Percentiles rank a stretch among this genome's conserved stretches.
Evolutionary conservation across 53 echinoderm and acorn worm genomes (phyloP).

Genomic region (Echinarachnius parma): DNA sequence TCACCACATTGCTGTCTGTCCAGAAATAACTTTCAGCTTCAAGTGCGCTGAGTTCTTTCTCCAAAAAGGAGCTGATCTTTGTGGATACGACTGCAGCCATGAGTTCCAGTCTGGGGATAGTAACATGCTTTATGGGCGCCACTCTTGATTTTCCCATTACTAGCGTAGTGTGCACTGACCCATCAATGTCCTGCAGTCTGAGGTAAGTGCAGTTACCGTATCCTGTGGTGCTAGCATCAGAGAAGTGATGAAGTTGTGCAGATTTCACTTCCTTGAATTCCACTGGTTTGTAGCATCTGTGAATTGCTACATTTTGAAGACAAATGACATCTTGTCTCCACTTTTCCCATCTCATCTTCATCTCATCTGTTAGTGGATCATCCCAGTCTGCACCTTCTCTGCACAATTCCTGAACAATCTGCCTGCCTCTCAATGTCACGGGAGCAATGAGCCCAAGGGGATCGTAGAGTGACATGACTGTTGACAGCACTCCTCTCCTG

Average conservation of each 20-base stretch:
- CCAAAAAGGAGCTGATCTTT: constrained; percentile 14
- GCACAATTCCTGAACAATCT: constrained; percentile 53
- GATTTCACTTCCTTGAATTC: constrained; percentile 27
- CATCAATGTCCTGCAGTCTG: not conserved
- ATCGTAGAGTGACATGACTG: constrained; percentile 59
- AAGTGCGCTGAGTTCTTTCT: not conserved
- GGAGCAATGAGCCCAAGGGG: constrained; percentile 55
- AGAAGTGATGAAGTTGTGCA: constrained; percentile 56
- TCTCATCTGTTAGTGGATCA: constrained; percentile 48
- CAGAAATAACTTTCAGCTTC: constrained; percentile 20
- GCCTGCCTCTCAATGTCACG: constrained; percentile 31
- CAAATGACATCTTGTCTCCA: constrained; percentile 31
- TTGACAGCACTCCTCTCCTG: constrained; percentile 57
- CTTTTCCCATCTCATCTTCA: constrained; percentile 33
- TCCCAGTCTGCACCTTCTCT: constrained; percentile 54
- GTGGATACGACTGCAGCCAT: constrained; percentile 52
- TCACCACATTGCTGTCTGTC: constrained; percentile 18
- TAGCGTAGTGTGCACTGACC: constrained; percentile 42
- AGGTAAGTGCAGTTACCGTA: constrained; percentile 49
- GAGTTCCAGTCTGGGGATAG: constrained; percentile 57
- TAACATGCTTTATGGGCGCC: constrained; percentile 43
- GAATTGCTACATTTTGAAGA: constrained; percentile 33
- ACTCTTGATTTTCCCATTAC: constrained; percentile 48
- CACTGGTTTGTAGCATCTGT: constrained; percentile 47
- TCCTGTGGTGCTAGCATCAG: constrained; percentile 53